These are phyloP conservation scores for Tupiocoris notatus DNA, from an alignment of 2,888 invertebrate genomes.

Conservation along the genomic window DNA sequence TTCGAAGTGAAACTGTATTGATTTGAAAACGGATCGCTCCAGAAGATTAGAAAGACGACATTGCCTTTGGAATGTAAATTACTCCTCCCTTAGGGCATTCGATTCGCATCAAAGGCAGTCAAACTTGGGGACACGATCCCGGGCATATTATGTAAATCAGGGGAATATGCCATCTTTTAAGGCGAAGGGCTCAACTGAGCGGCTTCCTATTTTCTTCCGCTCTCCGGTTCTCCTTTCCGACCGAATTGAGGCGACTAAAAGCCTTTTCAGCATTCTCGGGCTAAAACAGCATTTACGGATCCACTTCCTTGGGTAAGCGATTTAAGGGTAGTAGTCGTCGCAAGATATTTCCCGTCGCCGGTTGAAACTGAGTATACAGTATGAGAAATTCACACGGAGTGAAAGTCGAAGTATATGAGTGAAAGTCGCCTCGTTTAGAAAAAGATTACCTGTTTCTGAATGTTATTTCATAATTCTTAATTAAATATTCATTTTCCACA, in stretches of 20 bases:
- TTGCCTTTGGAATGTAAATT: slow-evolving; percentile 37
- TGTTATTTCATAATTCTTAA: too few species aligned
- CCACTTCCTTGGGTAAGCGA: background rate
- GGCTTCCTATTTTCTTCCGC: slow-evolving; percentile 12
- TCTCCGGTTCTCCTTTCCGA: background rate
- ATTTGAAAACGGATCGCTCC: slow-evolving; percentile 30
- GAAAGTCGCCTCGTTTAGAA: too few species aligned
- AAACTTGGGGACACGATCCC: slow-evolving; percentile 26
- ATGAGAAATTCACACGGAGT: too few species aligned
- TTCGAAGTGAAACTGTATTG: slow-evolving; percentile 24
- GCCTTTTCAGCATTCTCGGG: slow-evolving; percentile 8
- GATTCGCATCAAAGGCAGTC: slow-evolving; percentile 22
- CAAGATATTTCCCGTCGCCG: background rate
- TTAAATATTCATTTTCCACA: too few species aligned
- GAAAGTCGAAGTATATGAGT: too few species aligned
- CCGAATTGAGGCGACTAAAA: background rate
- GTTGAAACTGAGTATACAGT: background rate
- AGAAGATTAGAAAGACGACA: slow-evolving; percentile 35
- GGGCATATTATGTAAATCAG: slow-evolving; percentile 31
- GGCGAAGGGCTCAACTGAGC: background rate
- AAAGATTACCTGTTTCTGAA: too few species aligned
- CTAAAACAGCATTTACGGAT: background rate
- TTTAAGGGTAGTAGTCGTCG: background rate
- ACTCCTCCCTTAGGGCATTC: slow-evolving; percentile 6
- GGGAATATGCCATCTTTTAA: slow-evolving; percentile 34